Evolutionary conservation across 2,113 vertebrate species (phyloP), one percentile per base, ranked within the genome.

Genomic region (Mustelus asterias): DNA sequence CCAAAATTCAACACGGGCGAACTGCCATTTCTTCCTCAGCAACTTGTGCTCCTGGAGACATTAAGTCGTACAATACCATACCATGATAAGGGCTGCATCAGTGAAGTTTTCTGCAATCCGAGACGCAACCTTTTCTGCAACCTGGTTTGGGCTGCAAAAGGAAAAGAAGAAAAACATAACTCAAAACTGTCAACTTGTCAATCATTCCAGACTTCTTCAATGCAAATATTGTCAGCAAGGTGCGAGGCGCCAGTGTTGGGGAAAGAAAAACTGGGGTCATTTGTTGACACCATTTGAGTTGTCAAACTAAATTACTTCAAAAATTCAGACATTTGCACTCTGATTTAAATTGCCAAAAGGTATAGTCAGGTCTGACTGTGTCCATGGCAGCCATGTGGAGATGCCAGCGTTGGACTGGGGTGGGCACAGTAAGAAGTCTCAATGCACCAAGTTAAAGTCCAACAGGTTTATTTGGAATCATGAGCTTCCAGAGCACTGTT

Each of bases 61-160:
- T 60, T 22, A 20, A 24, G 13, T 69, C 7, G 1, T 20, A 72
- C 48, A 44, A n/a, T 0, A 3, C 54, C 95, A 97, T 97, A 99
- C 99, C 98, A 99, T 99, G 93, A 99, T 98, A 96, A 99, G 98
- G 0, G 98, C 98, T 0, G 99, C 97, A 37, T 99, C 99, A 0
- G 96, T 98, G 96, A 99, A 99, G 96, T 98, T 98, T 96, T 99
- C 99, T 8, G 98, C 98, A 48, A 99, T 99, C 95, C 99, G 98
- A 95, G 98, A 98, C 11, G 98, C 99, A 96, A 99, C 99, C 96
- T 98, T 99, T 96, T 99, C 99, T 22, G 99, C 99, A 1, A 99
- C 98, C 97, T 99, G 99, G 97, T 99, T 99, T 11, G 98, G 99
- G 96, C 99, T 99, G 96, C 63, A 96, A 96, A 96, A 96, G 63